Conservation (phyloP, 2,888 invertebrate genomes). For the Eupithecia subfuscata region DNA sequence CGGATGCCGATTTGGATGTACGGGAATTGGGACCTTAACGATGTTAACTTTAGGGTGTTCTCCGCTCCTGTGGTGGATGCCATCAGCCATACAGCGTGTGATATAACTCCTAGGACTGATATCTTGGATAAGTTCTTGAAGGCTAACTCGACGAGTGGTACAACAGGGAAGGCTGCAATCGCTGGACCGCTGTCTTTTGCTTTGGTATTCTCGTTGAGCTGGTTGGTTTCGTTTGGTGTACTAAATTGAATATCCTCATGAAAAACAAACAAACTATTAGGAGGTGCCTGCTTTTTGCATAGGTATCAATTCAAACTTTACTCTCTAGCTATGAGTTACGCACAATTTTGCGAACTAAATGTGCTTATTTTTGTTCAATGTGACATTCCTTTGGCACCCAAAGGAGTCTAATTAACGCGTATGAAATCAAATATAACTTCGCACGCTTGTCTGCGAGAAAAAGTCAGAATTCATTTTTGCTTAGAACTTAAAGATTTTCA, state of each 20-base stretch:
- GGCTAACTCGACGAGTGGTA: slow-evolving; percentile 45
- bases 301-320: background rate
- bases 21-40: slow-evolving; percentile 83
- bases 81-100: slow-evolving; percentile 89
- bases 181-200: slow-evolving; percentile 54
- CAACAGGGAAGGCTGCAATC: slow-evolving; percentile 51
- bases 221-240: slow-evolving; percentile 46
- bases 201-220: slow-evolving; percentile 53
- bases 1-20: slow-evolving; percentile 89
- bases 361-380: background rate
- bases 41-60: slow-evolving; percentile 89
- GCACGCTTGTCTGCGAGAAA: background rate
- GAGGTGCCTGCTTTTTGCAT: background rate
- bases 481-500: background rate
- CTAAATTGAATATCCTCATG: slow-evolving; percentile 38
- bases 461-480: background rate
- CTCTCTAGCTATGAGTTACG: background rate
- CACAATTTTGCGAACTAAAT: background rate
- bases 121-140: slow-evolving; percentile 81
- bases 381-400: background rate
- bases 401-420: background rate
- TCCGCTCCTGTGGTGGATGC: slow-evolving; percentile 88
- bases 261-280: background rate
- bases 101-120: slow-evolving; percentile 83
- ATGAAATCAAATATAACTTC: background rate